A percentile compares a stretch with the other conserved stretches of the same genome.
Conservation (phyloP, 2,888 invertebrate species). For the Apamea anceps region DNA sequence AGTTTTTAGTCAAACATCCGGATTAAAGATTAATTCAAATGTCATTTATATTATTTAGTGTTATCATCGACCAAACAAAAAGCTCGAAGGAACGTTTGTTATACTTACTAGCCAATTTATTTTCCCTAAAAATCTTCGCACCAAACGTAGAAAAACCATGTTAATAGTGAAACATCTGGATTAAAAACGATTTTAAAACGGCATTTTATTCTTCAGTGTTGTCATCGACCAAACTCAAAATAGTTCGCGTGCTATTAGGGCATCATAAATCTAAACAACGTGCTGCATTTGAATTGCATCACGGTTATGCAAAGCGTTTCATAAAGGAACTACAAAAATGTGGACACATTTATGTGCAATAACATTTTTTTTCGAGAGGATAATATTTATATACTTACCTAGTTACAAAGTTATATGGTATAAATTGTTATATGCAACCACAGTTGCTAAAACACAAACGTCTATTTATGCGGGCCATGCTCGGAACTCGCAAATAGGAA, state of each 20-base stretch:
- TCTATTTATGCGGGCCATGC: neutral
- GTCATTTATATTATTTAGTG: too few relatives aligned
- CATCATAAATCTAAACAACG: slow-evolving; percentile 39
- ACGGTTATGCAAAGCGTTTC: slow-evolving; percentile 31
- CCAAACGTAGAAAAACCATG: too few relatives aligned
- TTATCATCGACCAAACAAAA: too few relatives aligned
- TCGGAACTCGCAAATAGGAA: too few relatives aligned
- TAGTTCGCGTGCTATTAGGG: slow-evolving; percentile 23
- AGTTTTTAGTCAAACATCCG: neutral
- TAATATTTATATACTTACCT: neutral
- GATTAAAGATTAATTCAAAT: neutral
- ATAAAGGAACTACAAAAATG: slow-evolving; percentile 34
- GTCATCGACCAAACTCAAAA: slow-evolving; percentile 4
- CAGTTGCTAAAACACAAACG: neutral
- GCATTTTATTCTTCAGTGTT: neutral
- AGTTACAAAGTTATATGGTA: neutral
- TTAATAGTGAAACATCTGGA: neutral
- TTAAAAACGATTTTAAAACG: neutral
- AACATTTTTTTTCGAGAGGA: neutral
- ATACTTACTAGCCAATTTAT: too few relatives aligned
- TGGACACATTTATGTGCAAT: slow-evolving; percentile 9
- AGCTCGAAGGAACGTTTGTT: too few relatives aligned
- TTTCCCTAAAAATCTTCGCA: too few relatives aligned
- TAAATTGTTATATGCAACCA: neutral
- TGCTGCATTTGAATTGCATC: slow-evolving; percentile 42